phyloP scores from a whole-genome alignment of 2,113 vertebrate species.

The Gorsachius goisagi region DNA sequence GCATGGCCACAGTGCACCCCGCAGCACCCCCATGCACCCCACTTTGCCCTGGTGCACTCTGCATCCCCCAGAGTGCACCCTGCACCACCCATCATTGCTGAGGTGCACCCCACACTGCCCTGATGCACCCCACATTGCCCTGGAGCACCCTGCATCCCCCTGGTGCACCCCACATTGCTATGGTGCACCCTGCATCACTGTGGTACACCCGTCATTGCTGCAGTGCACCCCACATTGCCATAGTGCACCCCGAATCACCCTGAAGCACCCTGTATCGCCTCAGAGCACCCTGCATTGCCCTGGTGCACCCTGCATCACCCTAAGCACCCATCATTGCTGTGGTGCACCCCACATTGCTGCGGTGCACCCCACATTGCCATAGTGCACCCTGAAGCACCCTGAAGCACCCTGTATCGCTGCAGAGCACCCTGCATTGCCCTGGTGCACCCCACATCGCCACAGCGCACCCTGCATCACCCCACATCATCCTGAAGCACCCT shows the following conservation, averaged over 20 bases:
- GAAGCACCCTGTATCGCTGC: too few species aligned
- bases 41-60: neutral
- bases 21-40: too few species aligned
- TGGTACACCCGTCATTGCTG: neutral
- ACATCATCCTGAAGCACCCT: too few species aligned
- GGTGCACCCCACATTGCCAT: too few species aligned
- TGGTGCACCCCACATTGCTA: accelerated
- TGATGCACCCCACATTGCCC: neutral
- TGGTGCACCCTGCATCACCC: neutral
- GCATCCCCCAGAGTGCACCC: neutral
- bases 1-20: too few species aligned
- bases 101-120: too few species aligned
- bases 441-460: too few species aligned
- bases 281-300: accelerated
- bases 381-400: neutral
- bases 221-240: neutral
- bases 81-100: accelerated
- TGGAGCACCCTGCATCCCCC: neutral
- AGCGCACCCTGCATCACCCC: neutral
- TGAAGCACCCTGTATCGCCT: too few species aligned
- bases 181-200: neutral
- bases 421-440: too few species aligned
- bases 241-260: accelerated
- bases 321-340: too few species aligned
- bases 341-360: neutral